Evolutionary conservation across 2,888 invertebrate genomes (phyloP).

Genomic region (Drosophila monieri): DNA sequence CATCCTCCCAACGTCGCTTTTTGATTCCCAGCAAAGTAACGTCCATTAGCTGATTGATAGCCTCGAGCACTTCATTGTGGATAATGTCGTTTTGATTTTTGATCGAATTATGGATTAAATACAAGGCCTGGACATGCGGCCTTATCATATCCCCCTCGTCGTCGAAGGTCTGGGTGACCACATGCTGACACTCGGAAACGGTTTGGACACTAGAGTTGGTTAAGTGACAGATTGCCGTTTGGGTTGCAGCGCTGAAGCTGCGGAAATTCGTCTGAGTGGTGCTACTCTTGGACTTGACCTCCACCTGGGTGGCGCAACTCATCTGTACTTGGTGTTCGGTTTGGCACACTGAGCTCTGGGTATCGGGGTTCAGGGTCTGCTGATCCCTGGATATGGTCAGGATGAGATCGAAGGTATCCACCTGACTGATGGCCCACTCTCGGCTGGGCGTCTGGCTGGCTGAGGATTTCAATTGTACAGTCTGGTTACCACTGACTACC

Average conservation of each 20-base stretch:
- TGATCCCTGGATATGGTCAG: slow-evolving; percentile 17
- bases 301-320: slow-evolving; percentile 38
- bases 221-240: slow-evolving; percentile 5
- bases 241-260: slow-evolving; percentile 12
- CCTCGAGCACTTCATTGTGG: slow-evolving; percentile 15
- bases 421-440: slow-evolving; percentile 2
- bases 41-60: slow-evolving; percentile 47
- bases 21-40: slow-evolving; percentile 20
- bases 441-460: slow-evolving; percentile 2
- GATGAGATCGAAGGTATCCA: slow-evolving; percentile 48
- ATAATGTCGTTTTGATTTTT: slow-evolving; percentile 32
- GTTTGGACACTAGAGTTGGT: slow-evolving; percentile 32
- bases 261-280: slow-evolving; percentile 5
- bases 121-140: slow-evolving; percentile 9
- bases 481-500: neutral
- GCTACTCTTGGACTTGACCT: neutral
- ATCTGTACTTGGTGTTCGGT: neutral
- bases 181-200: neutral
- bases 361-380: slow-evolving; percentile 36
- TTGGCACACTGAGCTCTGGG: slow-evolving; percentile 16
- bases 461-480: neutral
- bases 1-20: slow-evolving; percentile 4
- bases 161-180: slow-evolving; percentile 42
- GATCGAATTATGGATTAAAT: slow-evolving; percentile 29
- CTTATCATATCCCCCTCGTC: slow-evolving; percentile 11